phyloP scores from a whole-genome alignment of 1,140 invertebrate species.

The Temnothorax curvispinosus region DNA sequence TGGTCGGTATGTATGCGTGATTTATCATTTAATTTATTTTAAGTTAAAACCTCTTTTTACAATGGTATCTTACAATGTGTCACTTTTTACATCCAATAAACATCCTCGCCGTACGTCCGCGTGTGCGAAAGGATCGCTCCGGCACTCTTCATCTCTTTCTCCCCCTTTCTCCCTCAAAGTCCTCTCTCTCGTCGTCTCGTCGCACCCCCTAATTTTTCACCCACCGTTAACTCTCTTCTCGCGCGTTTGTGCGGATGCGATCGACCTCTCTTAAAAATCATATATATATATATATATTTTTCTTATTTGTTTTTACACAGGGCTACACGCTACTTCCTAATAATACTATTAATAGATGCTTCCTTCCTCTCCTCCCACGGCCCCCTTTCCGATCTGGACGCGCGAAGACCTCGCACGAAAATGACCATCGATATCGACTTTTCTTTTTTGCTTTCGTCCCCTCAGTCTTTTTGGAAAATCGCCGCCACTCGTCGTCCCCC shows the following conservation, averaged over 20 bases:
- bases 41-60: conserved; percentile 86
- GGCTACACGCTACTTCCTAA: conserved; percentile 84
- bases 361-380: conserved; percentile 10
- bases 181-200: conserved; percentile 18
- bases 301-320: conserved; percentile 76
- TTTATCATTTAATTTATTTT: conserved; percentile 86
- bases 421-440: conserved; percentile 26
- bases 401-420: conserved; percentile 22
- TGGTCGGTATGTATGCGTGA: conserved; percentile 75
- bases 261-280: conserved; percentile 52
- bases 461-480: conserved; percentile 64
- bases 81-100: conserved; percentile 82
- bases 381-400: conserved; percentile 7
- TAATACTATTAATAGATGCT: conserved; percentile 85
- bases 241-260: conserved; percentile 46
- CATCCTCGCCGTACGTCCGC: conserved; percentile 62
- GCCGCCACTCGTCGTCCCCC: conserved; percentile 7
- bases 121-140: conserved; percentile 51
- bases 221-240: background rate
- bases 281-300: conserved; percentile 19
- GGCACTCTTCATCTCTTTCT: background rate
- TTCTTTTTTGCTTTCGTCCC: conserved; percentile 6
- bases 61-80: conserved; percentile 85
- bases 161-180: background rate
- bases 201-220: background rate